Percentiles rank a stretch among this genome's conserved stretches.
These are phyloP conservation scores for Euglossa dilemma DNA, from an alignment of 1,140 invertebrate genomes.

Conservation along the genomic window DNA sequence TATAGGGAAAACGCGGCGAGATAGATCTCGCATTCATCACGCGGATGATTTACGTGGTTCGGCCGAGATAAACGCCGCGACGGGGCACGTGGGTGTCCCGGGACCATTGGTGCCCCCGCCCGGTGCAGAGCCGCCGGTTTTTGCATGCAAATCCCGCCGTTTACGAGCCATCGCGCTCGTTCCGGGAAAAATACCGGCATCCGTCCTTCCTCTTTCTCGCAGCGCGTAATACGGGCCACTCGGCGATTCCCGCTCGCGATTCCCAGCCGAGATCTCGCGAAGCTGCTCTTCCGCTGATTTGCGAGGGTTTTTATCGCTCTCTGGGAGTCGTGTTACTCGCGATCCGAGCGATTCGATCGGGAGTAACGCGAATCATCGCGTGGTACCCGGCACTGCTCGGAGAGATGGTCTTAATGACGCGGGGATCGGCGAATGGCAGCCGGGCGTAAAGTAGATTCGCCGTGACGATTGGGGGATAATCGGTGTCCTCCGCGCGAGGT, in stretches of 20 bases:
- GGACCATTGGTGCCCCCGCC: not conserved
- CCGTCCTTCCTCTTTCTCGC: not conserved
- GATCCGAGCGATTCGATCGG: not conserved
- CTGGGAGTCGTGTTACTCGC: constrained; percentile 6
- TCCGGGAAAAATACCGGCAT: not conserved
- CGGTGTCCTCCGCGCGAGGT: not conserved
- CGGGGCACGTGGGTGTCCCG: constrained; percentile 52
- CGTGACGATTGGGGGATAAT: not conserved
- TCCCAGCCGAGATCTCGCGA: not conserved
- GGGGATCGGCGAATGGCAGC: not conserved
- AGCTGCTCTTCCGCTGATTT: not conserved
- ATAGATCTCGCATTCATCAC: constrained; percentile 72
- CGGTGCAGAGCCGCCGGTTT: not conserved
- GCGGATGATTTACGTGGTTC: constrained; percentile 63
- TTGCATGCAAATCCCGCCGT: constrained; percentile 20
- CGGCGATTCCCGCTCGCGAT: not conserved
- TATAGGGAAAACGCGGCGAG: constrained; percentile 65
- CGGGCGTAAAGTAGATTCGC: not conserved
- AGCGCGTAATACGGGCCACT: not conserved
- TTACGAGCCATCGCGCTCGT: constrained; percentile 2
- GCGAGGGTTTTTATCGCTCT: not conserved
- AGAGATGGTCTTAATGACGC: not conserved
- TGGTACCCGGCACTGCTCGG: no score
- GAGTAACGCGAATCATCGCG: not conserved
- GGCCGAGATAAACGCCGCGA: constrained; percentile 27